A percentile compares a stretch with the other conserved stretches of the same genome.
Evolutionary conservation across 2,888 invertebrate species (phyloP).

Genomic region (Limulus polyphemus): DNA sequence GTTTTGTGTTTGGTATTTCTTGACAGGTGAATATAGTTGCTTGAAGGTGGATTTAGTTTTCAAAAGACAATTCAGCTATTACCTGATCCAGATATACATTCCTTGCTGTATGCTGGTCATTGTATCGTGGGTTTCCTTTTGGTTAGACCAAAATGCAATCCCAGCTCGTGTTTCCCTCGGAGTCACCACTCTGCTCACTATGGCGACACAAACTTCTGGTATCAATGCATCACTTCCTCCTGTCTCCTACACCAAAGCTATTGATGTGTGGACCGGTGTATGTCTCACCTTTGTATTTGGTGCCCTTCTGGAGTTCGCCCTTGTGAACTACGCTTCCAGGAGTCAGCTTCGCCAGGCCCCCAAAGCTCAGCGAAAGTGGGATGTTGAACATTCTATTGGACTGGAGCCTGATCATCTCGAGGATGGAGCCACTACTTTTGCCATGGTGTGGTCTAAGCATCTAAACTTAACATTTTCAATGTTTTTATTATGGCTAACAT

Average conservation of each 20-base stretch:
- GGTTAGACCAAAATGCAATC: slow-evolving; percentile 87
- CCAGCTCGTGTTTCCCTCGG: slow-evolving; percentile 88
- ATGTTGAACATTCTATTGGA: slow-evolving; percentile 63
- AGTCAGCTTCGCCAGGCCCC: slow-evolving; percentile 56
- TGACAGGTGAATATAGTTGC: slow-evolving; percentile 94
- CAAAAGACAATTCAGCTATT: slow-evolving; percentile 97
- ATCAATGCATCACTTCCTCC: slow-evolving; percentile 94
- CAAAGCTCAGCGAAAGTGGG: slow-evolving; percentile 61
- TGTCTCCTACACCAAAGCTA: slow-evolving; percentile 95
- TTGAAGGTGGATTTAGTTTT: slow-evolving; percentile 90
- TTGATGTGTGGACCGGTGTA: slow-evolving; percentile 94
- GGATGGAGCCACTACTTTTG: slow-evolving; percentile 71
- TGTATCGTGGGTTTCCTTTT: slow-evolving; percentile 94
- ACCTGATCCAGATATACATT: slow-evolving; percentile 97
- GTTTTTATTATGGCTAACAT: too few relatives aligned
- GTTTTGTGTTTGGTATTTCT: slow-evolving; percentile 26
- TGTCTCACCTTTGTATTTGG: slow-evolving; percentile 97
- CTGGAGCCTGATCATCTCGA: slow-evolving; percentile 77
- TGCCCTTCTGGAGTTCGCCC: slow-evolving; percentile 89
- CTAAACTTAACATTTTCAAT: too few relatives aligned
- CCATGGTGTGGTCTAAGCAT: slow-evolving; percentile 57
- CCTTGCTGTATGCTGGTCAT: slow-evolving; percentile 98
- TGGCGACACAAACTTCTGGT: slow-evolving; percentile 90
- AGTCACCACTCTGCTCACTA: slow-evolving; percentile 88
- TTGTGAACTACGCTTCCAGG: slow-evolving; percentile 92